Percentiles rank a stretch among this genome's conserved stretches.
These are phyloP conservation scores for Haliclystus octoradiatus DNA, from an alignment of 30 jellyfish, hydroid and myxozoan genomes.

Conservation along the genomic window DNA sequence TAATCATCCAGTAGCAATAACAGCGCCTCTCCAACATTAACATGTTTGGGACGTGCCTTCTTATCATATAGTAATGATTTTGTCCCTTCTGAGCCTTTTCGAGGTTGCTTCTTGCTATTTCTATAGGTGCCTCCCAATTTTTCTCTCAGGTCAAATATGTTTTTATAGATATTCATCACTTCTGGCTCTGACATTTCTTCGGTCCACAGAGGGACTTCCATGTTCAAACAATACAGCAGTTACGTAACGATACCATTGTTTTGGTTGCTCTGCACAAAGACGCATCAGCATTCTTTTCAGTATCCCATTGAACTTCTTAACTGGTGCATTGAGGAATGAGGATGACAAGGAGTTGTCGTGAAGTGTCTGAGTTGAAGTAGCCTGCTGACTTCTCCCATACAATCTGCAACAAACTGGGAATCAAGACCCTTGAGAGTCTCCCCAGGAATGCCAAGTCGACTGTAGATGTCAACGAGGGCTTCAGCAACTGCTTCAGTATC, in stretches of 20 bases:
- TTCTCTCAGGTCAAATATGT: slow-evolving; percentile 25
- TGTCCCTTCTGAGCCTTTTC: slow-evolving; percentile 11
- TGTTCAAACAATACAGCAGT: slow-evolving; percentile 32
- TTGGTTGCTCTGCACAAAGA: slow-evolving; percentile 37
- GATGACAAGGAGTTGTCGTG: slow-evolving; percentile 35
- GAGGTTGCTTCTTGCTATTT: slow-evolving; percentile 5
- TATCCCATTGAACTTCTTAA: slow-evolving; percentile 34
- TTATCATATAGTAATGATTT: slow-evolving; percentile 25
- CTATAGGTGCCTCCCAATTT: slow-evolving; percentile 15
- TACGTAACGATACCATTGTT: slow-evolving; percentile 34
- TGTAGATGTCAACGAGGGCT: slow-evolving; percentile 28
- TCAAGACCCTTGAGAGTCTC: slow-evolving; percentile 25
- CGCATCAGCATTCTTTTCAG: slow-evolving; percentile 22
- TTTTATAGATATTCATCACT: slow-evolving; percentile 24
- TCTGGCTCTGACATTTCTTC: slow-evolving; percentile 20
- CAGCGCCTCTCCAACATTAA: slow-evolving; percentile 31
- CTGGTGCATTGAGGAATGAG: slow-evolving; percentile 28
- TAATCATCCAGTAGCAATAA: slow-evolving; percentile 24
- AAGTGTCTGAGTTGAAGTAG: slow-evolving; percentile 10
- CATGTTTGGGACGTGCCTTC: slow-evolving; percentile 10
- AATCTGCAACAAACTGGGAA: slow-evolving; percentile 33
- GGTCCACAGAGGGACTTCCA: slow-evolving; percentile 58
- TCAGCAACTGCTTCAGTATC: slow-evolving; percentile 44
- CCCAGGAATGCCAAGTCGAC: slow-evolving; percentile 26
- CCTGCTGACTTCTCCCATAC: slow-evolving; percentile 35